Evolutionary conservation across 2,113 vertebrate genomes (phyloP).

Genomic region (Hepsetus odoe): DNA sequence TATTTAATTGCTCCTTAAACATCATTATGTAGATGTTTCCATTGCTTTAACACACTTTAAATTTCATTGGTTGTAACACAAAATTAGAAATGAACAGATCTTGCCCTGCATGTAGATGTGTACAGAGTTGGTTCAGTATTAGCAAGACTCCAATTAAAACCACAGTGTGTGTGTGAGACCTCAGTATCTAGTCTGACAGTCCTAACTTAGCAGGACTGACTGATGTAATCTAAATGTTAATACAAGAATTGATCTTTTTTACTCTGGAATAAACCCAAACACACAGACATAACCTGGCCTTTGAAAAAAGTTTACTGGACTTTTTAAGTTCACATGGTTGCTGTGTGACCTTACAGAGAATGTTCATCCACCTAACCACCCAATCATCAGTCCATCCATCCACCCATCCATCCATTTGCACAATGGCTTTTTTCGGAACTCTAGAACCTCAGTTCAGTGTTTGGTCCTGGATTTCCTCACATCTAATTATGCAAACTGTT

Average conservation of each 20-base stretch:
- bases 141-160: not conserved
- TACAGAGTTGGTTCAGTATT: not conserved
- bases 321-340: not conserved
- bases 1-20: too few species aligned
- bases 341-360: not conserved
- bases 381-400: too few species aligned
- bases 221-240: constrained; percentile 23
- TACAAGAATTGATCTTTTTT: constrained; percentile 24
- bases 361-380: too few species aligned
- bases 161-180: not conserved
- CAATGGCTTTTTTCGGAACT: too few species aligned
- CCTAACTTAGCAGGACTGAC: not conserved
- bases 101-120: not conserved
- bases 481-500: too few species aligned
- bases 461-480: too few species aligned
- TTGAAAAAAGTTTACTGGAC: not conserved
- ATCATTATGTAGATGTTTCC: too few species aligned
- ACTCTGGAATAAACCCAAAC: not conserved
- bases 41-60: too few species aligned
- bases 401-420: too few species aligned
- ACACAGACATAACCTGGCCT: not conserved
- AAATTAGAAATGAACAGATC: too few species aligned
- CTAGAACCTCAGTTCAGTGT: too few species aligned
- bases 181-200: not conserved
- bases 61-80: too few species aligned